Evolutionary conservation across 2,113 vertebrate species (phyloP), one percentile per base, ranked within the genome.

Genomic region (Tachycineta bicolor): DNA sequence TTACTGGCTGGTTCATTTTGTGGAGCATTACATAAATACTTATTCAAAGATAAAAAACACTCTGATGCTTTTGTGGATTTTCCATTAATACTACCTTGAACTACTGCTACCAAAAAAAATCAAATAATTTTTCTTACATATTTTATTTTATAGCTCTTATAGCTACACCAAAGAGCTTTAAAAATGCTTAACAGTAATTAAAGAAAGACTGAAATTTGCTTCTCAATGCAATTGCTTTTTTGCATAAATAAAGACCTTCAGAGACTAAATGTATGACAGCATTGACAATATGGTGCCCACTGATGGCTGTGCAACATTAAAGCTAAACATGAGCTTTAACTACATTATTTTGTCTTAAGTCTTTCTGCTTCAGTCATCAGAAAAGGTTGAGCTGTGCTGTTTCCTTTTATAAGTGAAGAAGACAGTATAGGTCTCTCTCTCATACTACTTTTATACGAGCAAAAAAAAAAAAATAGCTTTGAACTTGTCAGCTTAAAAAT

Each of bases 361-460:
- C 19, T 78, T 83, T 75, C 20, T 41, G 5, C 31, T 76, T 90
- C 24, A 39, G 14, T 39, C 16, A 68, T 31, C 28, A 59, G 47
- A n/a, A 88, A 46, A 75, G 1, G 5, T 18, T 65, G 12, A 49
- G 11, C 12, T 78, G 15, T 7, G 5, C 5, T 22, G 10, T 50
- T 76, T 31, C 28, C 20, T 70, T 79, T 58, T 67, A 59, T 28
- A 41, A 52, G 18, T 31, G 33, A 83, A 56, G n/a, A 59, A 4
- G 7, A 44, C 1, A 14, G 3, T 26, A 23, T 2, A 2, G 41
- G 6, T 4, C 14, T 28, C 39, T n/a, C 18, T 21, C 0, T n/a
- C n/a, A 0, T 16, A 11, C 14, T 59, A 17, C 12, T 60, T 22
- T 2, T 4, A 43, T 37, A 8, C 25, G 5, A 58, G 3, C 19